A percentile compares a stretch with the other conserved stretches of the same genome.
Evolutionary conservation across 2,113 vertebrate species (phyloP).

Genomic region (Plestiodon gilberti): DNA sequence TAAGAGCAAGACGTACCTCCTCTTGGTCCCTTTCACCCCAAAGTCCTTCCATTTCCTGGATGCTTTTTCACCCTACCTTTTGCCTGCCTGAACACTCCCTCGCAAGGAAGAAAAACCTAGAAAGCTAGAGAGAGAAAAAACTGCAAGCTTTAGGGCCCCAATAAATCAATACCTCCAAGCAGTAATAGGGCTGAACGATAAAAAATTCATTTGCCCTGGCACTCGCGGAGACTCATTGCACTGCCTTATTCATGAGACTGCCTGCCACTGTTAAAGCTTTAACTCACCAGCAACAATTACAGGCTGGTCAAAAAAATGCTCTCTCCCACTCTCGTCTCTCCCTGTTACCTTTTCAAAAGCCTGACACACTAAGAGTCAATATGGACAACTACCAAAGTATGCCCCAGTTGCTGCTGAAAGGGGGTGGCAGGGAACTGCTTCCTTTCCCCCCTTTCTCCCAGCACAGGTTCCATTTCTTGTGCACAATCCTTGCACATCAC

Average conservation of each 20-base stretch:
- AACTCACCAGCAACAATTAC: conserved; percentile 34
- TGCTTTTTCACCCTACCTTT: not conserved
- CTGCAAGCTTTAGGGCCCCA: conserved; percentile 36
- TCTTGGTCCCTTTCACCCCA: not conserved
- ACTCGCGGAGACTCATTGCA: conserved; percentile 27
- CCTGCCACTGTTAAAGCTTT: conserved; percentile 21
- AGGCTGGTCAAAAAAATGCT: conserved; percentile 9
- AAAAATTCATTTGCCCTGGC: conserved; percentile 61
- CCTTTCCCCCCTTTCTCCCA: too few relatives aligned
- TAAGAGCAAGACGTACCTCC: too few relatives aligned
- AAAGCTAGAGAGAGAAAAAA: conserved; percentile 20
- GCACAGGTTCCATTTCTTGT: too few relatives aligned
- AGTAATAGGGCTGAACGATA: conserved; percentile 57
- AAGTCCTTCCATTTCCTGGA: conserved; percentile 18
- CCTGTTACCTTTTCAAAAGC: conserved; percentile 25
- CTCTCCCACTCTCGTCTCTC: not conserved
- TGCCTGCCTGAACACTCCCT: not conserved
- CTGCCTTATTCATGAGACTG: conserved; percentile 58
- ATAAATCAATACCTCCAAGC: conserved; percentile 58
- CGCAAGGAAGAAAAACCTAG: not conserved
- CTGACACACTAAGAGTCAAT: not conserved
- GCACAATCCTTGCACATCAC: too few relatives aligned
- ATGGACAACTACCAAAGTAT: not conserved
- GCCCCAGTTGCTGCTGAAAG: accelerated
- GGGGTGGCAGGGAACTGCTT: accelerated